Evolutionary conservation across 2,797 vertebrate genomes (phyloP), one percentile per base, ranked within the genome.

Genomic region (Poecile montanus): DNA sequence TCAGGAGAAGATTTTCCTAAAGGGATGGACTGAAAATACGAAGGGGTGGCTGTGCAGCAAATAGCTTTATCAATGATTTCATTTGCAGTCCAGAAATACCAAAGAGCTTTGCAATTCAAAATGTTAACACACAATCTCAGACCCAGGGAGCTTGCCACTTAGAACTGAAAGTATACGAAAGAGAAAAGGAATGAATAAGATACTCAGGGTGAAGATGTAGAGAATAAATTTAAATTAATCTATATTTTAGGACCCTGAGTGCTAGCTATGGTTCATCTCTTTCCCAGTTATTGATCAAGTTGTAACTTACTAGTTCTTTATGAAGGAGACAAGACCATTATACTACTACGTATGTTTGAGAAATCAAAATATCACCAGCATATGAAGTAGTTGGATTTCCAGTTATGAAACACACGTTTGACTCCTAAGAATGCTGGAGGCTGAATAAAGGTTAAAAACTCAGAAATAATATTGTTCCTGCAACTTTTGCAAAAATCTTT

Each of bases 361-460:
- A 94, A 94, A 96, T 85, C 83, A 93, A 91, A 95, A 86, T 94
- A 96, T 25, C 86, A 91, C 45, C 86, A 94, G 68, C 91, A 93
- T 66, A 80, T 15, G 73, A 90, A 87, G 61, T 68, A 74, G 80
- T 65, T 87, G 81, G 71, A 83, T 94, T 94, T 85, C 90, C 89
- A 93, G 90, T 94, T 96, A 95, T 29, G 86, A 96, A 95, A 91
- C 94, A 91, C 2, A 8, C 72, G 18, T 89, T 95, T 85, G 91
- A 94, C 53, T 96, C 92, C 61, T 63, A 57, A 91, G 93, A 89
- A 88, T 87, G 88, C 94, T 96, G 91, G 91, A 96, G 95, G 88
- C 96, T 97, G 95, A 97, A 95, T 96, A 97, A 97, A 97, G 95
- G 95, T 96, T 97, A 96, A 96, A 96, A 96, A 97, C 93, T 96